phyloP scores from a whole-genome alignment of 1,140 invertebrate genomes.

The Meteorus sp. region DNA sequence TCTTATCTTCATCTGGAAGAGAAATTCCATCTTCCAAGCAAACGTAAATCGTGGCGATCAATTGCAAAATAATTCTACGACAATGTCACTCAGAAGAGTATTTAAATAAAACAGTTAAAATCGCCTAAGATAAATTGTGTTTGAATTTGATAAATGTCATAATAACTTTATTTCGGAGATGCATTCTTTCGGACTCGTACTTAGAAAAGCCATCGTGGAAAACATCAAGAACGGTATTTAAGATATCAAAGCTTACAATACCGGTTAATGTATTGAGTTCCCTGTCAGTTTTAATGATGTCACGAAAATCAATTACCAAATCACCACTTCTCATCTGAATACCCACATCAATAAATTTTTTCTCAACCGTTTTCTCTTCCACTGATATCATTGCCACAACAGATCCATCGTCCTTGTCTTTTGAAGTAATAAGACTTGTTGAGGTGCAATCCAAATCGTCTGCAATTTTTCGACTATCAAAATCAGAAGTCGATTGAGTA shows the following conservation, averaged over 20 bases:
- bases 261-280: slow-evolving; percentile 14
- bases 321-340: slow-evolving; percentile 10
- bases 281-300: slow-evolving; percentile 3
- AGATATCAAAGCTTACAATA: slow-evolving; percentile 15
- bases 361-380: not conserved
- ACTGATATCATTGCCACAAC: not conserved
- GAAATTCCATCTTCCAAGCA: slow-evolving; percentile 17
- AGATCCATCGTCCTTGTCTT: not conserved
- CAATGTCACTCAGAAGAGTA: not conserved
- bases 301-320: not conserved
- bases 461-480: too few species aligned
- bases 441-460: too few species aligned
- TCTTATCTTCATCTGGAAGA: slow-evolving; percentile 19
- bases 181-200: not conserved
- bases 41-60: slow-evolving; percentile 4
- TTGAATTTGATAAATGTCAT: slow-evolving; percentile 21
- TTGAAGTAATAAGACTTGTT: too few species aligned
- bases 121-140: slow-evolving; percentile 15
- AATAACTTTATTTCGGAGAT: slow-evolving; percentile 12
- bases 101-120: slow-evolving; percentile 10
- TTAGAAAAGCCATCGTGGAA: not conserved
- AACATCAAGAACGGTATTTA: not conserved
- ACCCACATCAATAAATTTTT: not conserved
- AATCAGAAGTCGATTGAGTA: too few species aligned
- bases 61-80: slow-evolving; percentile 9